These are phyloP conservation scores for Diprion similis DNA, from an alignment of 1,140 invertebrate species.

Conservation along the genomic window DNA sequence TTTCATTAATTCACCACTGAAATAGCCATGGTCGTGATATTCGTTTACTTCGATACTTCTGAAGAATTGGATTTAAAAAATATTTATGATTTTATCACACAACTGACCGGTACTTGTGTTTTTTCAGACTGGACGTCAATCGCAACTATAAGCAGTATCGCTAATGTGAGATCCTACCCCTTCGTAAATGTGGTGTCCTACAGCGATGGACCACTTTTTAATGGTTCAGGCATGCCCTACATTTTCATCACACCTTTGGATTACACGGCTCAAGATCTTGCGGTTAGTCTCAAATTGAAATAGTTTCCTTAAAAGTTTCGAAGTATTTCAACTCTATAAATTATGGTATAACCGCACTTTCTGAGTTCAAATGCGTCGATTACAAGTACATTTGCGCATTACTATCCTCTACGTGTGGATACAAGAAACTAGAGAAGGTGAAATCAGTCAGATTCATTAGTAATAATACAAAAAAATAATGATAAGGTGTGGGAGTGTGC, in stretches of 20 bases:
- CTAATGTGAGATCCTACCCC: constrained; percentile 70
- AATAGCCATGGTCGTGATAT: too few relatives aligned
- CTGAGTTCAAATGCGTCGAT: neutral
- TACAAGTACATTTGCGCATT: too few relatives aligned
- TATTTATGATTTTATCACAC: too few relatives aligned
- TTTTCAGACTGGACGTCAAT: constrained; percentile 75
- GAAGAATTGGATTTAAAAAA: too few relatives aligned
- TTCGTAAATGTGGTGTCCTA: constrained; percentile 78
- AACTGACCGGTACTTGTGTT: neutral
- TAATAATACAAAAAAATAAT: too few relatives aligned
- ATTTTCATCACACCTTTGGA: constrained; percentile 81
- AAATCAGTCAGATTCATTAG: too few relatives aligned
- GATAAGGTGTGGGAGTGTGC: too few relatives aligned
- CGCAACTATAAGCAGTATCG: constrained; percentile 73
- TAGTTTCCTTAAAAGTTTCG: constrained; percentile 16
- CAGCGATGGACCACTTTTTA: constrained; percentile 71
- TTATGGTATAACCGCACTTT: too few relatives aligned
- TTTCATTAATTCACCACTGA: too few relatives aligned
- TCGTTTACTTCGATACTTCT: too few relatives aligned
- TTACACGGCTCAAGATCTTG: constrained; percentile 74
- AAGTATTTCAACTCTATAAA: neutral
- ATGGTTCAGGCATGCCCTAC: constrained; percentile 79
- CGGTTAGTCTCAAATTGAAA: constrained; percentile 57
- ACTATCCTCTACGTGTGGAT: too few relatives aligned
- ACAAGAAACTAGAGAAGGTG: too few relatives aligned